These are phyloP conservation scores for Polyommatus iphigenia DNA, from an alignment of 2,888 invertebrate genomes.

Conservation along the genomic window DNA sequence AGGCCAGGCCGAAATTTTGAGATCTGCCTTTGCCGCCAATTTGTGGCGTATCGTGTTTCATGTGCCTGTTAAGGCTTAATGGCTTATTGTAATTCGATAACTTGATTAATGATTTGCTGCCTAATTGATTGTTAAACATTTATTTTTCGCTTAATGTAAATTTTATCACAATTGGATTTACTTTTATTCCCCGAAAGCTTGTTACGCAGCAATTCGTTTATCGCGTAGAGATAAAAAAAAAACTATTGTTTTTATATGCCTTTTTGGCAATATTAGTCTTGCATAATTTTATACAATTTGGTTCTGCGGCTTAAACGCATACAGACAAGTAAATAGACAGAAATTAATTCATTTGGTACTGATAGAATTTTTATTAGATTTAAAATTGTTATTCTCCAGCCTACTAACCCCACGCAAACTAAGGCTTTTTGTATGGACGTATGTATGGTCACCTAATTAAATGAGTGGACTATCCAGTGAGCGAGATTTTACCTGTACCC, in stretches of 20 bases:
- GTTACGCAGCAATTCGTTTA: not conserved
- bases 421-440: too few species aligned
- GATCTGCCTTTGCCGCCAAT: slow-evolving; percentile 2
- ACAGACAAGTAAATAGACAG: too few species aligned
- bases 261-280: too few species aligned
- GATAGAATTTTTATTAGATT: too few species aligned
- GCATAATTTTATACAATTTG: too few species aligned
- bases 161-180: not conserved
- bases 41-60: slow-evolving; percentile 1
- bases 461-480: not conserved
- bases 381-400: too few species aligned
- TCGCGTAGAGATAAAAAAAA: not conserved
- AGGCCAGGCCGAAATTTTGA: slow-evolving; percentile 8
- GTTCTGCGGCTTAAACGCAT: too few species aligned
- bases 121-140: not conserved
- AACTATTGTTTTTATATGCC: too few species aligned
- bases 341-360: too few species aligned
- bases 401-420: too few species aligned
- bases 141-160: not conserved
- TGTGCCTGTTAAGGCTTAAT: not conserved
- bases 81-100: slow-evolving; percentile 5
- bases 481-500: not conserved
- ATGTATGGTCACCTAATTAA: too few species aligned
- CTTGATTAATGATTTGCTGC: not conserved
- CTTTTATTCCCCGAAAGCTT: not conserved